Conservation (phyloP, 2,888 invertebrate species). For the Papilio demoleus region DNA sequence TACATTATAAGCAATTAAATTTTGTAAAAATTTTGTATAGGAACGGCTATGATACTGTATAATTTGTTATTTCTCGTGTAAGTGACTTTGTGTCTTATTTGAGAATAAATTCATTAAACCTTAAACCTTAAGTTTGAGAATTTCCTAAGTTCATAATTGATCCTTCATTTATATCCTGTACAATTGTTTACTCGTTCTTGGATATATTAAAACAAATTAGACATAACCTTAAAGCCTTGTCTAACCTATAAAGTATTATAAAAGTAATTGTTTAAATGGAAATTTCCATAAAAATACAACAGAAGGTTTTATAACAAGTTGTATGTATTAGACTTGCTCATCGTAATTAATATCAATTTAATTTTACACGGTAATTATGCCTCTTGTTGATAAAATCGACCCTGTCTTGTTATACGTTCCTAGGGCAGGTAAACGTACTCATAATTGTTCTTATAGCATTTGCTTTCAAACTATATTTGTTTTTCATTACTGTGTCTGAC, state of each 20-base stretch:
- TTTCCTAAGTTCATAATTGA: neutral
- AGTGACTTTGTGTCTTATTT: too few relatives aligned
- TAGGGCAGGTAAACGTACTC: slow-evolving; percentile 15
- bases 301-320: slow-evolving; percentile 19
- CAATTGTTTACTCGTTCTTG: neutral
- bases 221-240: neutral
- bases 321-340: slow-evolving; percentile 17
- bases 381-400: slow-evolving; percentile 30
- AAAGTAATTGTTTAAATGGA: neutral
- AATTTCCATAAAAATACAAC: slow-evolving; percentile 2
- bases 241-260: neutral
- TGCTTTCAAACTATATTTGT: neutral
- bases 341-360: slow-evolving; percentile 40
- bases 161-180: neutral
- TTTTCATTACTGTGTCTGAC: slow-evolving; percentile 25
- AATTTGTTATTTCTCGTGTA: too few relatives aligned
- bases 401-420: slow-evolving; percentile 18
- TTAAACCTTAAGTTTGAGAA: neutral
- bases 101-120: too few relatives aligned
- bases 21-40: too few relatives aligned
- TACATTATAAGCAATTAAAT: too few relatives aligned
- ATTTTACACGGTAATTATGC: slow-evolving; percentile 38
- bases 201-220: neutral
- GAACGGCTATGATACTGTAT: too few relatives aligned
- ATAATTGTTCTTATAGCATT: slow-evolving; percentile 22